Conservation (phyloP, 2,888 invertebrate species). For the Sminthurinus aureus region DNA sequence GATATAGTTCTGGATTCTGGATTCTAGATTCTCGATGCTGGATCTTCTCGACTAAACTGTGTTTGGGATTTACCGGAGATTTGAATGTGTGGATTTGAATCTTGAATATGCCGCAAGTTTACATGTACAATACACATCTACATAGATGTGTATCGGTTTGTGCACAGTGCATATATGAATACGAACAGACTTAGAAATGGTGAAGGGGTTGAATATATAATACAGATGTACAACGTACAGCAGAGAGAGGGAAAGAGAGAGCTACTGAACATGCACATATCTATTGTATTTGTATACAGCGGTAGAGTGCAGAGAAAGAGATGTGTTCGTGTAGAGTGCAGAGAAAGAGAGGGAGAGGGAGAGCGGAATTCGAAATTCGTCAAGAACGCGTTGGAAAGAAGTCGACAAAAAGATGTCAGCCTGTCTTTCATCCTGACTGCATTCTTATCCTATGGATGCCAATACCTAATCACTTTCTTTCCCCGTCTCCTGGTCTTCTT, state of each 20-base stretch:
- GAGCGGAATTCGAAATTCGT: conserved; percentile 32
- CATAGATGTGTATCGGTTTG: too few species aligned
- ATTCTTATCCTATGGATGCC: conserved; percentile 44
- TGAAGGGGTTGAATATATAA: not conserved
- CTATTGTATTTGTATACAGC: not conserved
- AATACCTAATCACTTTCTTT: conserved; percentile 46
- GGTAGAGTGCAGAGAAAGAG: not conserved
- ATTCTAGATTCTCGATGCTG: not conserved
- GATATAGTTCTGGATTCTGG: not conserved
- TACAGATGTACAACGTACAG: not conserved
- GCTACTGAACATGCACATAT: conserved; percentile 9
- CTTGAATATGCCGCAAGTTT: not conserved
- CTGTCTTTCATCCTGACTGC: conserved; percentile 45
- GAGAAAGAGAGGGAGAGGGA: not conserved
- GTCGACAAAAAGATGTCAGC: conserved; percentile 47
- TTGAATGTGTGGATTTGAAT: not conserved
- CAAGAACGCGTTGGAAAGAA: conserved; percentile 33
- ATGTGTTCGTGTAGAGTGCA: not conserved
- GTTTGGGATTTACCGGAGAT: not conserved
- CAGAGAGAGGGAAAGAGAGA: conserved; percentile 19
- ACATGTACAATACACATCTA: too few species aligned
- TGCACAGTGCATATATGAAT: not conserved
- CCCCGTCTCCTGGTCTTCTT: conserved; percentile 6
- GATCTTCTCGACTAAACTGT: not conserved
- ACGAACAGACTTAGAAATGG: not conserved